These are phyloP conservation scores for Abrostola triplasia DNA, from an alignment of 2,888 invertebrate species.

Conservation along the genomic window DNA sequence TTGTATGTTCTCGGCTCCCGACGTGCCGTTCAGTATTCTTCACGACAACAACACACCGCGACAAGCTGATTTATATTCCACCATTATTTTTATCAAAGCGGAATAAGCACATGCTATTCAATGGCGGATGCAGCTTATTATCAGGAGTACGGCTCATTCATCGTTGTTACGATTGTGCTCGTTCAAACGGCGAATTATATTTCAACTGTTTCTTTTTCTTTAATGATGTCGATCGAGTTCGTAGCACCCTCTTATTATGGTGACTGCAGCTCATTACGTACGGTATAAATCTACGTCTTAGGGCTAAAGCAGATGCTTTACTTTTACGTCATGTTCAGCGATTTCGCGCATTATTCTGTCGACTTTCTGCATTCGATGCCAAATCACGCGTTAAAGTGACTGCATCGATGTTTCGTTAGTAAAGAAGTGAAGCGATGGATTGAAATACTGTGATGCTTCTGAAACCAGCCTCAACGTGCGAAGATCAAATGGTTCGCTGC, in stretches of 20 bases:
- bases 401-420: too few relatives aligned
- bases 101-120: constrained; percentile 54
- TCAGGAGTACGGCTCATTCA: constrained; percentile 44
- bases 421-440: too few relatives aligned
- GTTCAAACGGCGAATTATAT: constrained; percentile 44
- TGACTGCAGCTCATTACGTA: not conserved
- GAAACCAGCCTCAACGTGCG: too few relatives aligned
- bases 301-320: too few relatives aligned
- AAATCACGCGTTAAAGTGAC: too few relatives aligned
- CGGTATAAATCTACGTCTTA: not conserved
- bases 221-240: constrained; percentile 40
- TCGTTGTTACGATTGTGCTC: constrained; percentile 39
- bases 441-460: too few relatives aligned
- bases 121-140: constrained; percentile 58
- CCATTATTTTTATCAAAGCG: constrained; percentile 69
- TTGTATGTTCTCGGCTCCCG: constrained; percentile 56
- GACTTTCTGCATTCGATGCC: too few relatives aligned
- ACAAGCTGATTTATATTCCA: constrained; percentile 66
- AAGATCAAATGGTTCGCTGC: too few relatives aligned
- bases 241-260: not conserved
- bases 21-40: constrained; percentile 53
- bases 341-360: too few relatives aligned
- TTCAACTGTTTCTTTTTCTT: constrained; percentile 38
- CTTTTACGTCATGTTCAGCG: too few relatives aligned
- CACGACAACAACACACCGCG: constrained; percentile 53